Conservation (phyloP, 2,113 vertebrate genomes). For the Pterocles orientalis region DNA sequence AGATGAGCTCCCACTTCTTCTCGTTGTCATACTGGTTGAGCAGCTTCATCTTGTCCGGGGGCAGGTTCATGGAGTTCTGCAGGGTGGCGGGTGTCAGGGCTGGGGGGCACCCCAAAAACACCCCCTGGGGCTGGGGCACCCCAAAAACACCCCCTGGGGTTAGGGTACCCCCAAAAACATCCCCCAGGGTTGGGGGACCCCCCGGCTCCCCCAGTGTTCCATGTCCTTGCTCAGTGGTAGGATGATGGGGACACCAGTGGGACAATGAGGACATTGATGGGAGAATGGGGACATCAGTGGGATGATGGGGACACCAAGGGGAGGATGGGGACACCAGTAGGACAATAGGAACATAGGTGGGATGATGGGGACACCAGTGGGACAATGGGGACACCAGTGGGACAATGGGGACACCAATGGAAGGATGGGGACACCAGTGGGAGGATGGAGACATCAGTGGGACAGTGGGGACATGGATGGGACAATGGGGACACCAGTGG, state of each 20-base stretch:
- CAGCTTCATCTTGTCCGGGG: constrained; percentile 91
- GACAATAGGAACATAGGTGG: too few species aligned
- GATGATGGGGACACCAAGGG: background rate
- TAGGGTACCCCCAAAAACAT: too few species aligned
- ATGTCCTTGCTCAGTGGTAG: background rate
- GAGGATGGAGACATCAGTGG: background rate
- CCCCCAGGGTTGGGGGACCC: background rate
- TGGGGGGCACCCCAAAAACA: background rate
- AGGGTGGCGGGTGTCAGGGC: background rate
- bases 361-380: too few species aligned
- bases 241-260: fast-evolving
- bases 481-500: background rate
- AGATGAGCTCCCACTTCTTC: constrained; percentile 98
- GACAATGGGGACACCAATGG: fast-evolving
- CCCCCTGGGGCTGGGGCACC: background rate
- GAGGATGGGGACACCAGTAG: background rate
- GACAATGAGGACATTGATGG: background rate
- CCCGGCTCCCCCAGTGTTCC: background rate
- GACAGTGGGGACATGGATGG: background rate
- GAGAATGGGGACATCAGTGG: fast-evolving
- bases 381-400: too few species aligned
- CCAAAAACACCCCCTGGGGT: too few species aligned
- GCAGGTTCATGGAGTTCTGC: constrained; percentile 95
- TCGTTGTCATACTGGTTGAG: constrained; percentile 93
- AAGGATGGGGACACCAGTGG: background rate